Base-by-base conservation (phyloP, 2,113 vertebrate species). In the Chamaea fasciata region DNA sequence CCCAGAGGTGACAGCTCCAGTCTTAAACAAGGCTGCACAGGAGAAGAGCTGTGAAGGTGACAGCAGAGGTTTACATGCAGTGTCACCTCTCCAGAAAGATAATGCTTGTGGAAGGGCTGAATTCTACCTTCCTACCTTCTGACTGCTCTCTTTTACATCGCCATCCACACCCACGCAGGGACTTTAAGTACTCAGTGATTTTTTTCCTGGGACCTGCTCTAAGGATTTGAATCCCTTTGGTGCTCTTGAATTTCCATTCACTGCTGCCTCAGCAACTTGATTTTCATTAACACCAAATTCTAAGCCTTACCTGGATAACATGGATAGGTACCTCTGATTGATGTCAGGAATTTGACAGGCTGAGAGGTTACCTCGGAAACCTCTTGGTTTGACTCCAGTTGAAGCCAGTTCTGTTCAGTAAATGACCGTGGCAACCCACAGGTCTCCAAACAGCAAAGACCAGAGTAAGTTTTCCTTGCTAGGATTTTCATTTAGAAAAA, bases 271-370 rank as follows among this genome's bases (percentile, higher is more conserved):
- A 2, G 26, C 19, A 35, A 68, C n/a, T 88, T 35, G 2, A 6
- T 49, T 77, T 53, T 49, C 21, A 44, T 50, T 52, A 49, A 15
- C 31, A 57, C 27, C 3, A n/a, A 18, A 49, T 44, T 35, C n/a
- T 63, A 76, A 85, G 18, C 26, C 23, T 50, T 47, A 21, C 19
- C 44, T 24, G 33, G 14, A 13, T 37, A 63, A 23, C 11, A 7
- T 1, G 2, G 19, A 9, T 14, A 26, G 42, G 11, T 8, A 31
- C 11, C 28, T 31, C 20, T 49, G 39, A 23, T 0, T 39, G 18
- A 76, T 23, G 13, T 23, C 33, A 75, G 27, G 39, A n/a, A 8
- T 59, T 22, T 22, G 15, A 21, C 28, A 5, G 2, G 35, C 46
- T 52, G 13, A 11, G 28, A 89, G 14, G 30, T 60, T 81, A 67